Base-by-base conservation (phyloP, 2,797 vertebrate genomes). In the Anguilla obscura region DNA sequence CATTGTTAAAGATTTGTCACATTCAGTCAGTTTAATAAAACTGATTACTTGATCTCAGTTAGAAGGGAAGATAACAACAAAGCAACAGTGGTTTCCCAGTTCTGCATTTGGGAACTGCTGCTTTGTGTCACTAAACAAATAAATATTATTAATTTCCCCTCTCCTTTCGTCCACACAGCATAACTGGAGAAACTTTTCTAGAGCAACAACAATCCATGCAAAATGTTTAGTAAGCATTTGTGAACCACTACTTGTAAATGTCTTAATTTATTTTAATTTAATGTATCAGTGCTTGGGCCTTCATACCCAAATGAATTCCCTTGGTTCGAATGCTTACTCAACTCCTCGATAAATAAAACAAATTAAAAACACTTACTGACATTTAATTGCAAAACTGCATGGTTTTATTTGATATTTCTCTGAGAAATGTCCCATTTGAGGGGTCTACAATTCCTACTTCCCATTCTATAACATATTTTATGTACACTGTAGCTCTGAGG, bases 11-110 rank as follows among this genome's bases (percentile, higher is more conserved):
- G 63, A 69, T n/a, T n/a, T 69, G 63, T 30, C 21, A 66, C n/a
- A 66, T n/a, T n/a, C 63, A 66, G 21, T 4, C n/a, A n/a, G 24
- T 69, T n/a, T 27, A 63, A 21, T 63, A 21, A 63, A 63, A 18
- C n/a, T 69, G 63, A 27, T 69, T 69, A 69, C 24, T 69, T 30
- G n/a, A 71, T 27, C 69, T 71, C 69, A 71, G 69, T 71, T 71
- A 27, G 69, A 71, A 10, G 27, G 60, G 69, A 71, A 27, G 69
- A 30, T 12, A 33, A 71, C 40, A 30, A 8, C n/a, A 7, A 71
- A 71, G 27, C 63, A 63, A 69, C 63, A n/a, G 24, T 69, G 63
- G 63, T 69, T 69, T 69, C 9, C 24, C 9, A n/a, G 63, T 69
- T n/a, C 9, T 24, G 1, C 24, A 24, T 69, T 69, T 69, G 27